Percentiles rank a stretch among this genome's conserved stretches.
Conservation (phyloP, 2,888 invertebrate species). For the Acrocera orbiculus region DNA sequence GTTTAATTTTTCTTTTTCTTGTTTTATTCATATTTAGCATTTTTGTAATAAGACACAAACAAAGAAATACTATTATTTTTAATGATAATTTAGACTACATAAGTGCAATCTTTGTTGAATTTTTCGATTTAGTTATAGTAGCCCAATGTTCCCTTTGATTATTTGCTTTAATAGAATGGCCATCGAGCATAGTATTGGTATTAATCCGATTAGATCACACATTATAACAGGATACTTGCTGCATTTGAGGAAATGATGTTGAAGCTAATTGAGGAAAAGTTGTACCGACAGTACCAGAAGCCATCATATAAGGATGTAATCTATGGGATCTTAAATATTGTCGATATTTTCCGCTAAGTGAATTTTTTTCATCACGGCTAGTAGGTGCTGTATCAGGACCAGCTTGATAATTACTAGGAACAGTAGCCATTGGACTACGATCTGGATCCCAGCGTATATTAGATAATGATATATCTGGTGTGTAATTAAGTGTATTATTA, state of each 20-base stretch:
- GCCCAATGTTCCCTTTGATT: too few species aligned
- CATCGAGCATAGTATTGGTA: conserved; percentile 10
- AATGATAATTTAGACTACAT: too few species aligned
- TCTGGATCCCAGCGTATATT: conserved; percentile 19
- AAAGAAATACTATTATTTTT: conserved; percentile 6
- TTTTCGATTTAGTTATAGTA: too few species aligned
- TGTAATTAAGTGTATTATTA: conserved; percentile 8
- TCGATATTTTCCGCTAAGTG: conserved; percentile 36
- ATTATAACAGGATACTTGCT: conserved; percentile 41
- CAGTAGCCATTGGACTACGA: conserved; percentile 32
- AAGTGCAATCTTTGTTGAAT: too few species aligned
- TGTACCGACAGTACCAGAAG: conserved; percentile 30
- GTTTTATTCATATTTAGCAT: conserved; percentile 1
- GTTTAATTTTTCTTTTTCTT: not conserved
- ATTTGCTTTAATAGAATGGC: too few species aligned
- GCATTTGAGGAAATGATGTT: conserved; percentile 35
- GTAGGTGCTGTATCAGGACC: conserved; percentile 22
- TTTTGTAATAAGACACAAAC: conserved; percentile 7
- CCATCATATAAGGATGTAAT: conserved; percentile 38
- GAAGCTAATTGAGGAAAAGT: conserved; percentile 34
- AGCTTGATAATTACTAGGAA: conserved; percentile 33
- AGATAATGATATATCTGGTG: conserved; percentile 14
- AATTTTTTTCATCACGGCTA: conserved; percentile 9
- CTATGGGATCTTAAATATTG: conserved; percentile 40
- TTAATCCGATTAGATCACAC: conserved; percentile 33